These are phyloP conservation scores for Telmatherina bonti DNA, from an alignment of 2,797 vertebrate genomes.

Conservation along the genomic window DNA sequence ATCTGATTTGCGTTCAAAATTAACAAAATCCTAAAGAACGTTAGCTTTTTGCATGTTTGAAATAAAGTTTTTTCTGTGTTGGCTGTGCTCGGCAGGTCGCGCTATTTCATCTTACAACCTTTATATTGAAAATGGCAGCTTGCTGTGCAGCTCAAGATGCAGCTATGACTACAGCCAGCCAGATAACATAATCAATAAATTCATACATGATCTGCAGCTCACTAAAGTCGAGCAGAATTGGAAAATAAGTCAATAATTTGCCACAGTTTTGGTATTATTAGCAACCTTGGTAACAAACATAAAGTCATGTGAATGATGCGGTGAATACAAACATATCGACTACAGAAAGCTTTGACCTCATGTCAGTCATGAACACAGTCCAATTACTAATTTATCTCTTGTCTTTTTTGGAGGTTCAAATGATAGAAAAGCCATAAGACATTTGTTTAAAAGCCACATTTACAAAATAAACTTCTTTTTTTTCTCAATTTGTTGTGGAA, in stretches of 20 bases:
- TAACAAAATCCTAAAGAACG: too few relatives aligned
- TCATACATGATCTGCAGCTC: neutral
- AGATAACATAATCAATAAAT: constrained; percentile 1
- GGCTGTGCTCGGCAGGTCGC: neutral
- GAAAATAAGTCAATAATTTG: neutral
- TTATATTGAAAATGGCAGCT: too few relatives aligned
- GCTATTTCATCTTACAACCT: neutral
- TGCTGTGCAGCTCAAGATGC: too few relatives aligned
- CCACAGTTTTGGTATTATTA: neutral
- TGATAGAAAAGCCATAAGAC: neutral
- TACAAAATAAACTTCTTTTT: too few relatives aligned
- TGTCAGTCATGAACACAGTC: neutral
- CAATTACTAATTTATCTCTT: neutral
- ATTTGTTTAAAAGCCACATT: too few relatives aligned
- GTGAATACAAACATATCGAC: constrained; percentile 2
- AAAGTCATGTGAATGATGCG: neutral
- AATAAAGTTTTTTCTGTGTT: too few relatives aligned
- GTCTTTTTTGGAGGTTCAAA: neutral
- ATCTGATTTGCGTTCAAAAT: too few relatives aligned
- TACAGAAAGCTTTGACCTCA: neutral
- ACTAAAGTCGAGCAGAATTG: neutral
- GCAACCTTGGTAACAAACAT: neutral
- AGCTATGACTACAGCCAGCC: too few relatives aligned
- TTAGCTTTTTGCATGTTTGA: too few relatives aligned
- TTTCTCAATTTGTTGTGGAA: too few relatives aligned